Base-by-base conservation (phyloP, 2,888 invertebrate species). In the Masnerella sp. region DNA sequence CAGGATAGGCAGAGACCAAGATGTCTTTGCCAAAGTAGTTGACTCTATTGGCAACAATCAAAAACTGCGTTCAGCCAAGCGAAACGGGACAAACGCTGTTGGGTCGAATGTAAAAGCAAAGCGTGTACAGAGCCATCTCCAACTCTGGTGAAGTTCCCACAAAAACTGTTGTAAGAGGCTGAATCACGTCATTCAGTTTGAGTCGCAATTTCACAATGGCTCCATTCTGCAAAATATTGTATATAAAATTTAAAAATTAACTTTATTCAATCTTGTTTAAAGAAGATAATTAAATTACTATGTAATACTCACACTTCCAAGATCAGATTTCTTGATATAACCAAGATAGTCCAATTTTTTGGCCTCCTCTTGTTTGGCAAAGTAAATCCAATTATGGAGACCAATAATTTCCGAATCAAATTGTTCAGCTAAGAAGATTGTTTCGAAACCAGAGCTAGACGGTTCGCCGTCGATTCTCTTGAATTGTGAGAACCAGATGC, bases 381-480 rank as follows among this genome's bases (percentile, higher is more conserved):
- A 96, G 87, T 95, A 95, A 14, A 97, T 89, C 97, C 97, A 97
- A 85, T 95, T 96, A 87, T 97, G 97, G 73, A 96, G 89, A 3
- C 97, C 97, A 5, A 84, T 69, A 2, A 86, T 92, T 54, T 65
- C 69, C 25, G 90, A 91, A 78, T 93, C 92, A 85, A 94, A 95
- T 0, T 94, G 90, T 89, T 98, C 97, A 0, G 96, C 95, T 0
- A 96, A 90, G 85, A 97, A 96, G 14, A 96, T 91, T 82, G 97
- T 96, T 87, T 98, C 97, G 83, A 97, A 97, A 4, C 96, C 97
- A 30, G 95, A 43, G 97, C 89, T 97, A 96, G 97, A 95, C 65
- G 96, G 96, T 54, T 96, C 91, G 22, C 94, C 93, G 80, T 90
- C 90, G 38, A 94, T 93, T 77, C 95, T 90, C 0, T 94, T 92